phyloP scores from a whole-genome alignment of 2,113 vertebrate genomes.

The Sander lucioperca region DNA sequence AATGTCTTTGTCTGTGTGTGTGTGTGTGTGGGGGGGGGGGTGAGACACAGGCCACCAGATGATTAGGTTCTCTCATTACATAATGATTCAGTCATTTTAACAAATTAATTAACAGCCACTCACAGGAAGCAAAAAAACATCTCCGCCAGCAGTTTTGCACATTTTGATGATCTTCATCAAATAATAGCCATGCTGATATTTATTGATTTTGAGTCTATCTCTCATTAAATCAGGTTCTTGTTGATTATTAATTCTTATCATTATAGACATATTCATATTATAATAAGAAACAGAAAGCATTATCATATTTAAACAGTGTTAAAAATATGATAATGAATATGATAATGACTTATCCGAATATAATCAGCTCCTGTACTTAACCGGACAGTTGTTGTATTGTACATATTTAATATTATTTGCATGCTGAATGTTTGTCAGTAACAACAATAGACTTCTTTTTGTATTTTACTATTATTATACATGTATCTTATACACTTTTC shows the following conservation, averaged over 20 bases:
- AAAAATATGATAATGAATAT: slow-evolving; percentile 53
- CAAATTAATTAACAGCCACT: slow-evolving; percentile 69
- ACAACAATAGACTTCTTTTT: not conserved
- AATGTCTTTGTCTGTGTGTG: slow-evolving; percentile 70
- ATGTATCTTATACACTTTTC: not conserved
- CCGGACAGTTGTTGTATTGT: not conserved
- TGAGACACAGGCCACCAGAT: slow-evolving; percentile 63
- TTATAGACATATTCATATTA: slow-evolving; percentile 30
- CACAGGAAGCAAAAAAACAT: slow-evolving; percentile 39
- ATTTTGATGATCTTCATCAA: slow-evolving; percentile 57
- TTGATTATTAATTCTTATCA: slow-evolving; percentile 53
- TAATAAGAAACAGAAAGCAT: slow-evolving; percentile 45
- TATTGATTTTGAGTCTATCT: slow-evolving; percentile 62
- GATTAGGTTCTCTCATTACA: slow-evolving; percentile 77
- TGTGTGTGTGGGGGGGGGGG: too few species aligned
- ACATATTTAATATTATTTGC: slow-evolving; percentile 15
- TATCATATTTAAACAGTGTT: slow-evolving; percentile 28
- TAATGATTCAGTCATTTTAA: slow-evolving; percentile 75
- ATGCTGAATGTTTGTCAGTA: not conserved
- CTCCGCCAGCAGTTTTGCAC: slow-evolving; percentile 18
- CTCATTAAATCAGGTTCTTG: slow-evolving; percentile 58
- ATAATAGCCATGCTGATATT: slow-evolving; percentile 38
- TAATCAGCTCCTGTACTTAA: slow-evolving; percentile 35
- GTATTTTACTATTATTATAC: not conserved
- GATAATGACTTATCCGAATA: slow-evolving; percentile 30